phyloP scores from a whole-genome alignment of 2,888 invertebrate genomes.

The Yponomeuta plumbellus region DNA sequence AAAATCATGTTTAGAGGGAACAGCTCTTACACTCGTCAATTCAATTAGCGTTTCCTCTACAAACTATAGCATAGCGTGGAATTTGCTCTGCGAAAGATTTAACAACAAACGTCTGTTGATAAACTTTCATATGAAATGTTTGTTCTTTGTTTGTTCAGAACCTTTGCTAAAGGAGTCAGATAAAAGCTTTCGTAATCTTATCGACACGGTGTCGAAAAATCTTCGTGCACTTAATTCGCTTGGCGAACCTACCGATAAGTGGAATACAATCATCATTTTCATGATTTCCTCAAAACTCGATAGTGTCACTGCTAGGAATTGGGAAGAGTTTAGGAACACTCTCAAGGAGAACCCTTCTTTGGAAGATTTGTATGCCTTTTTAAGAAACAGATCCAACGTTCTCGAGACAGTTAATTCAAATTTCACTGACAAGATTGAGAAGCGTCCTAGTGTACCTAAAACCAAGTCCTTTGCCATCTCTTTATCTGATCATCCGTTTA shows the following conservation, averaged over 20 bases:
- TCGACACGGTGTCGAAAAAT: conserved; percentile 21
- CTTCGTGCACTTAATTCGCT: conserved; percentile 28
- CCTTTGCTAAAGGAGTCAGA: neutral
- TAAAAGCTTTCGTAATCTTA: neutral
- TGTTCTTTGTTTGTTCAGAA: conserved; percentile 12
- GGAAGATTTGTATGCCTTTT: too few species aligned
- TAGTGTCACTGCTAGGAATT: too few species aligned
- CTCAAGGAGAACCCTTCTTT: too few species aligned
- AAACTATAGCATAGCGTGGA: conserved; percentile 16
- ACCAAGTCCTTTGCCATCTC: too few species aligned
- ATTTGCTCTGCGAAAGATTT: conserved; percentile 9
- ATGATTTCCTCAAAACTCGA: too few species aligned
- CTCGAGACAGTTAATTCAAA: too few species aligned
- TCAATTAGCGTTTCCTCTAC: conserved; percentile 6
- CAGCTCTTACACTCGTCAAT: neutral
- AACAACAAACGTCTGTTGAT: conserved; percentile 10
- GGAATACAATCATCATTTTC: conserved; percentile 25
- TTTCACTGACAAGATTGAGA: too few species aligned
- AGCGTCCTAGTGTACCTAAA: too few species aligned
- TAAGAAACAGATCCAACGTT: too few species aligned
- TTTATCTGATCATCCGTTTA: too few species aligned
- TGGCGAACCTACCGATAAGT: conserved; percentile 25
- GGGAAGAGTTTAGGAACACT: too few species aligned
- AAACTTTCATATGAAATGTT: conserved; percentile 2
- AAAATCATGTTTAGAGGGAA: neutral